Evolutionary conservation across 2,797 vertebrate species (phyloP), one percentile per base, ranked within the genome.

Genomic region (Lemur catta): DNA sequence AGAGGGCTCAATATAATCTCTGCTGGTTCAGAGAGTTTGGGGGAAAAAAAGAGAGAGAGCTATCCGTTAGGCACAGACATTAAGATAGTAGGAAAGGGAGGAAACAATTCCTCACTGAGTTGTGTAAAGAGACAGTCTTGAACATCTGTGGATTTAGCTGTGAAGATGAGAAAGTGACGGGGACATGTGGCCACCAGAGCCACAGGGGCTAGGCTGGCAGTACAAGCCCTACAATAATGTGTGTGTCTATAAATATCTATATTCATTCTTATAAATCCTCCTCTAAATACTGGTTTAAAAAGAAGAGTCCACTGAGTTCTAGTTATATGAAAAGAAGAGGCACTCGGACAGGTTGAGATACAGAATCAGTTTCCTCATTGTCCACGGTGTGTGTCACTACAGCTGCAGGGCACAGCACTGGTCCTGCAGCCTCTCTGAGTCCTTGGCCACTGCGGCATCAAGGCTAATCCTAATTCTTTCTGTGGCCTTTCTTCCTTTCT

Each of bases 391-490:
- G 1, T 72, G 30, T 72, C 35, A 4, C 4, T 14, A 28, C 18
- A 1, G 0, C 35, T 4, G 0, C 30, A 30, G 2, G 6, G 30
- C 38, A 20, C 6, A 7, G 6, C n/a, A 6, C n/a, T 7, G 13
- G 4, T 26, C 69, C 22, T 67, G 38, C 55, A n/a, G 1, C 55
- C 8, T 61, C 52, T 38, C 57, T n/a, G 43, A 89, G 41, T n/a
- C 38, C 9, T 43, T 61, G 80, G 74, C n/a, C 28, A 43, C 33
- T 7, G 10, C 1, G 22, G 4, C 11, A 72, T 14, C 10, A n/a
- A 48, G 12, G 9, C 22, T 24, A 78, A 46, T 48, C 12, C 46
- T 22, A 4, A n/a, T 74, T 81, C 33, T 75, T 63, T 52, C 35
- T 50, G 1, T 74, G 20, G 7, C 26, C 14, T 85, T 55, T 91